These are phyloP conservation scores for Ooceraea biroi DNA, from an alignment of 1,140 invertebrate species.

Conservation along the genomic window DNA sequence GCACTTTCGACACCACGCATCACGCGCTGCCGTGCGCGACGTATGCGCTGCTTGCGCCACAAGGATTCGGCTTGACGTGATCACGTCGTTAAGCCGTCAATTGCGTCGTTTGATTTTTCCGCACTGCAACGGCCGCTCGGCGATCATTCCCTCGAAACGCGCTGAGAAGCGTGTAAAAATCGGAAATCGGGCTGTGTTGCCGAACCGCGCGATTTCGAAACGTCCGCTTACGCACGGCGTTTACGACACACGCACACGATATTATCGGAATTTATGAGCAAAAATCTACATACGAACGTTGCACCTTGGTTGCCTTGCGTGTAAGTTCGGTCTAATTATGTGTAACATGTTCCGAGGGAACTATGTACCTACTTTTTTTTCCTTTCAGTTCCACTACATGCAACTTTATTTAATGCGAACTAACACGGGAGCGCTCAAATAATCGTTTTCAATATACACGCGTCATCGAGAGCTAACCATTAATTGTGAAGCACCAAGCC, in stretches of 20 bases:
- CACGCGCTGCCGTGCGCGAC: constrained; percentile 17
- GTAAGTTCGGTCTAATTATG: constrained; percentile 13
- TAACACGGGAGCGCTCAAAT: background rate
- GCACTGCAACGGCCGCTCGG: constrained; percentile 5
- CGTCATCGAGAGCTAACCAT: background rate
- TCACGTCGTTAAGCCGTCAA: constrained; percentile 14
- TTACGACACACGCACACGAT: constrained; percentile 26
- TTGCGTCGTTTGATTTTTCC: constrained; percentile 43
- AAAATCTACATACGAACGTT: background rate
- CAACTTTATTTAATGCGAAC: constrained; percentile 2
- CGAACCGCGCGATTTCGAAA: constrained; percentile 26
- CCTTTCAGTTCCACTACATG: too few relatives aligned
- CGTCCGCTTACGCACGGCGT: constrained; percentile 3
- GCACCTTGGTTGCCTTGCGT: background rate
- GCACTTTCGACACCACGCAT: constrained; percentile 44
- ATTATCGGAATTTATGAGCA: constrained; percentile 17
- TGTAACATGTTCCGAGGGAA: constrained; percentile 15
- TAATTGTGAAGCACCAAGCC: constrained; percentile 4
- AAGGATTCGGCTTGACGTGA: constrained; percentile 26
- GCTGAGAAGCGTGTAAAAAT: constrained; percentile 22
- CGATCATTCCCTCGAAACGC: constrained; percentile 7
- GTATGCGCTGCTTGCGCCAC: constrained; percentile 48
- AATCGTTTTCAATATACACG: background rate
- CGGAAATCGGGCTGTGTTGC: constrained; percentile 42
- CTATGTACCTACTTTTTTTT: background rate